Percentiles rank a stretch among this genome's conserved stretches.
Evolutionary conservation across 2,888 invertebrate species (phyloP).

Genomic region (Trissonchulus latispiculum): DNA sequence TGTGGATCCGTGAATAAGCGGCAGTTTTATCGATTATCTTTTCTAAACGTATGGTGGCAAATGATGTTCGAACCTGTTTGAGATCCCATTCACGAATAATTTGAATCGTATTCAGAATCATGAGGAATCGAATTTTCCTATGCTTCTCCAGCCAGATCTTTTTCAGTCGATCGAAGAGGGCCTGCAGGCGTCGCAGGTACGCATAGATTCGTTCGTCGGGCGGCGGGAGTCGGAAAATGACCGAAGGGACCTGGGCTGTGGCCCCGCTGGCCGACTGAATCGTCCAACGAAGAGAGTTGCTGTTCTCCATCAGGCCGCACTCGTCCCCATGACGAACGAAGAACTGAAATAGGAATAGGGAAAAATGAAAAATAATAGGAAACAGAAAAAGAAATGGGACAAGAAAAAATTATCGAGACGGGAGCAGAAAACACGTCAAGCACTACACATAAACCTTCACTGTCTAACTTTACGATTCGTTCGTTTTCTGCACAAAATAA

Average conservation of each 20-base stretch:
- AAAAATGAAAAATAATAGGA: not conserved
- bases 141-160: constrained; percentile 90
- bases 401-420: no score
- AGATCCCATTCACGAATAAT: constrained; percentile 74
- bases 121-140: constrained; percentile 77
- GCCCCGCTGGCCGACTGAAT: constrained; percentile 56
- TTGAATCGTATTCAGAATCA: constrained; percentile 93
- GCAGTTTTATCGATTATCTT: no score
- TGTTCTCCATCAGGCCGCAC: constrained; percentile 78
- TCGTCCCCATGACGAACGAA: constrained; percentile 78
- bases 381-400: not conserved
- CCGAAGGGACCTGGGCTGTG: constrained; percentile 66
- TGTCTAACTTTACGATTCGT: no score
- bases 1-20: no score
- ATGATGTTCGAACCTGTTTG: constrained; percentile 46
- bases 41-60: not conserved
- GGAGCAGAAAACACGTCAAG: no score
- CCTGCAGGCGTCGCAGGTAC: constrained; percentile 53
- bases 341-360: constrained; percentile 53
- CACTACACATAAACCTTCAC: no score
- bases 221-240: constrained; percentile 80
- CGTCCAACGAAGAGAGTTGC: constrained; percentile 79
- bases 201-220: constrained; percentile 81
- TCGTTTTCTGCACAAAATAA: no score
- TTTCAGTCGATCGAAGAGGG: constrained; percentile 61